Evolutionary conservation across 2,113 vertebrate species (phyloP).

Genomic region (Polyodon spathula): DNA sequence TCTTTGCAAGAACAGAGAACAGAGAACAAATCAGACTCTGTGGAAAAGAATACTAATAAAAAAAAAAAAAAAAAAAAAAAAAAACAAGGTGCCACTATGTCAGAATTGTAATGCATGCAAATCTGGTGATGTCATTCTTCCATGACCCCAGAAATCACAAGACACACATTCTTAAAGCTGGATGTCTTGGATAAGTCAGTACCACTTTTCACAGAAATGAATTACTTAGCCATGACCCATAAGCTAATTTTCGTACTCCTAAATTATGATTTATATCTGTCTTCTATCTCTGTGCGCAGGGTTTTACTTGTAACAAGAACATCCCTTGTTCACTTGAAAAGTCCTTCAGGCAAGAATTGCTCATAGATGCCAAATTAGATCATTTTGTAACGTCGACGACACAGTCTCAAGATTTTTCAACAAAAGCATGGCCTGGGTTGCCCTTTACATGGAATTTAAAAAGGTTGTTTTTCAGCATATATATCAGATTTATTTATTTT

Average conservation of each 20-base stretch:
- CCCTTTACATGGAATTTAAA: conserved; percentile 4
- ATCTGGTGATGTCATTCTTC: conserved; percentile 83
- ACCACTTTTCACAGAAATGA: conserved; percentile 76
- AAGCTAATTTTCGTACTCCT: conserved; percentile 73
- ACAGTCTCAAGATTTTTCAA: conserved; percentile 69
- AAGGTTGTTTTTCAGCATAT: conserved; percentile 10
- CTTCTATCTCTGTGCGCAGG: conserved; percentile 75
- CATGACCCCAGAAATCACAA: conserved; percentile 77
- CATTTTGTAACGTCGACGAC: conserved; percentile 72
- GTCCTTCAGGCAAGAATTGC: conserved; percentile 73
- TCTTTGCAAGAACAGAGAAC: conserved; percentile 65
- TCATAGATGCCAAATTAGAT: conserved; percentile 84
- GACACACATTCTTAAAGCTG: conserved; percentile 84
- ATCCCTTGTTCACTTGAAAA: conserved; percentile 74
- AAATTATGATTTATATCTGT: conserved; percentile 95
- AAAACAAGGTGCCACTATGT: conserved; percentile 97
- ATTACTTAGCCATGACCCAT: conserved; percentile 77
- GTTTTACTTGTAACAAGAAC: conserved; percentile 78
- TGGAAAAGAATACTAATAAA: too few relatives aligned
- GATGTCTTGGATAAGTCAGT: conserved; percentile 74
- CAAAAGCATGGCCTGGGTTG: conserved; percentile 33
- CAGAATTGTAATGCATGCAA: conserved; percentile 78
- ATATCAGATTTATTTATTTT: too few relatives aligned
- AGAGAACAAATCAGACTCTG: conserved; percentile 73
- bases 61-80: conserved; percentile 56